Conservation (phyloP, 2,113 vertebrate species). For the Rutilus rutilus region DNA sequence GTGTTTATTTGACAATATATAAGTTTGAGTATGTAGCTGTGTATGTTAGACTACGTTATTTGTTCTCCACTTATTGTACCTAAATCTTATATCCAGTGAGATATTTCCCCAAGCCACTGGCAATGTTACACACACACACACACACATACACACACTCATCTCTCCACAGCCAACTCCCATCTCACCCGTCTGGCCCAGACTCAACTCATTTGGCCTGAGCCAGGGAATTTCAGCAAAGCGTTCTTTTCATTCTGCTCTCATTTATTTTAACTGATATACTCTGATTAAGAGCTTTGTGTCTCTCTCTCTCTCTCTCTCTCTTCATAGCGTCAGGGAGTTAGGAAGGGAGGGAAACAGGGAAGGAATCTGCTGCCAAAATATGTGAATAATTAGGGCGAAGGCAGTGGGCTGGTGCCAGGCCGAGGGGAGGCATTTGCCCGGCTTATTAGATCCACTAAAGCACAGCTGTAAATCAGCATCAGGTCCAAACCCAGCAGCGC, state of each 20-base stretch:
- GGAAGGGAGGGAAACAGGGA: constrained; percentile 64
- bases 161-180: constrained; percentile 68
- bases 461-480: constrained; percentile 86
- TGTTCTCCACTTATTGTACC: neutral
- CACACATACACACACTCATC: neutral
- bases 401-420: constrained; percentile 85
- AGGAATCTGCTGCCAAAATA: constrained; percentile 89
- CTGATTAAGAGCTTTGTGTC: constrained; percentile 92
- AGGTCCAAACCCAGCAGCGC: constrained; percentile 47
- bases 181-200: constrained; percentile 83
- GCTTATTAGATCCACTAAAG: constrained; percentile 93
- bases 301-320: constrained; percentile 27
- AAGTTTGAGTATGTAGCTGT: neutral
- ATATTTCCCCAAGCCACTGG: neutral
- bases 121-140: constrained; percentile 12
- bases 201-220: constrained; percentile 90
- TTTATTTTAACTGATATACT: constrained; percentile 97
- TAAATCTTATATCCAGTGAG: constrained; percentile 15
- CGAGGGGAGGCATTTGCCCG: constrained; percentile 89
- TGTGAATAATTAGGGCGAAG: constrained; percentile 94
- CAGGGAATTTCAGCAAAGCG: constrained; percentile 81
- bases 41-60: neutral
- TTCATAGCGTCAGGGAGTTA: constrained; percentile 76
- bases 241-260: constrained; percentile 94
- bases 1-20: neutral